These are phyloP conservation scores for Cryptocephalus moraei DNA, from an alignment of 2,888 invertebrate genomes.

Conservation along the genomic window DNA sequence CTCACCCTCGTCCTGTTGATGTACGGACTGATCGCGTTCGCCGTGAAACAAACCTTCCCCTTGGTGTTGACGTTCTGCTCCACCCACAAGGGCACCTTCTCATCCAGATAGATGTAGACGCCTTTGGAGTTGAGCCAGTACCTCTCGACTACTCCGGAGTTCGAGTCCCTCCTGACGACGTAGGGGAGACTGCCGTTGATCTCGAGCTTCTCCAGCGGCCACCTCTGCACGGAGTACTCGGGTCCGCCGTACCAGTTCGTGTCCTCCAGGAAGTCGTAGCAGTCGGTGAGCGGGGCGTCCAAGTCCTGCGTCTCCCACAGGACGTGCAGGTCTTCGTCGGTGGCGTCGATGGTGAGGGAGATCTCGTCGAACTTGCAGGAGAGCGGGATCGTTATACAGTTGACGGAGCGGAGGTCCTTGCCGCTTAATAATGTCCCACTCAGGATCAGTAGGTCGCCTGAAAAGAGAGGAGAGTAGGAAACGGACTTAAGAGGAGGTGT, in stretches of 20 bases:
- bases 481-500: no score
- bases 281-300: conserved; percentile 31
- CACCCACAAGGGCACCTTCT: conserved; percentile 57
- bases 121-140: conserved; percentile 68
- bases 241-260: conserved; percentile 58
- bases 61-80: conserved; percentile 51
- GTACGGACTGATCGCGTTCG: conserved; percentile 47
- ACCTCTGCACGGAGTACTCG: conserved; percentile 48
- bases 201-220: conserved; percentile 53
- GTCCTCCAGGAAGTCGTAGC: conserved; percentile 41
- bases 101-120: conserved; percentile 52
- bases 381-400: no score
- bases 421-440: no score
- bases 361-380: no score
- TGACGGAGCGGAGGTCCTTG: no score
- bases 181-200: conserved; percentile 42
- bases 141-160: conserved; percentile 49
- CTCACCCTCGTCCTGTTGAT: conserved; percentile 19
- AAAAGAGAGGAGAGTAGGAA: no score
- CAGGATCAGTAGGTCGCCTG: no score
- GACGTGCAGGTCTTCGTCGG: no score
- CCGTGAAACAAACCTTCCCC: conserved; percentile 48
- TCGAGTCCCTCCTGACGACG: conserved; percentile 45
- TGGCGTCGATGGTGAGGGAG: no score
- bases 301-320: conserved; percentile 9